A percentile compares a stretch with the other conserved stretches of the same genome.
Evolutionary conservation across 2,113 vertebrate species (phyloP).

Genomic region (Atractosteus spatula): DNA sequence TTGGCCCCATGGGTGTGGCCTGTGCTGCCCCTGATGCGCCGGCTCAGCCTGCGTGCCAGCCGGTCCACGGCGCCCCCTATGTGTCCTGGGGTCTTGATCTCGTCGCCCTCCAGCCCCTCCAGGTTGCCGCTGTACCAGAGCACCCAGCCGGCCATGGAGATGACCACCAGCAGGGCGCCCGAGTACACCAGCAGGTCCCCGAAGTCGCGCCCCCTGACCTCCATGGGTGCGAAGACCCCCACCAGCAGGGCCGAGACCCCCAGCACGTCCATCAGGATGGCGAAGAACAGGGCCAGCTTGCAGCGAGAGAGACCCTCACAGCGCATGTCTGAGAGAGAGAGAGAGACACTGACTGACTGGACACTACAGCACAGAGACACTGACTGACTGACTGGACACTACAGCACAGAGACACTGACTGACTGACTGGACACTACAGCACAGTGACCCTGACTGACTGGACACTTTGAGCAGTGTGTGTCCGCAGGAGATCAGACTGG

Average conservation of each 20-base stretch:
- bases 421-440: too few species aligned
- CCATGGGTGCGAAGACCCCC: slow-evolving; percentile 77
- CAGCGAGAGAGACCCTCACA: slow-evolving; percentile 73
- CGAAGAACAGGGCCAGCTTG: slow-evolving; percentile 73
- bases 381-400: too few species aligned
- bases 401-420: too few species aligned
- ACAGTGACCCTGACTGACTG: too few species aligned
- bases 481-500: too few species aligned
- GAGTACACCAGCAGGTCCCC: slow-evolving; percentile 84
- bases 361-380: too few species aligned
- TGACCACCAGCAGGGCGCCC: slow-evolving; percentile 73
- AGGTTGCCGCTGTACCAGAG: slow-evolving; percentile 92
- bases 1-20: slow-evolving; percentile 22
- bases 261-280: slow-evolving; percentile 74
- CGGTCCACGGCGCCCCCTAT: slow-evolving; percentile 55
- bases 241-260: slow-evolving; percentile 70
- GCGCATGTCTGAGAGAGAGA: slow-evolving; percentile 30
- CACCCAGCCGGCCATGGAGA: slow-evolving; percentile 82
- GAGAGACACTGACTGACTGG: too few species aligned
- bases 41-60: slow-evolving; percentile 58
- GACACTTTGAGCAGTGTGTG: too few species aligned
- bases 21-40: slow-evolving; percentile 48
- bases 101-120: slow-evolving; percentile 59
- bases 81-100: slow-evolving; percentile 21
- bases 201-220: slow-evolving; percentile 74